Percentiles rank a stretch among this genome's conserved stretches.
These are phyloP conservation scores for Mallotus villosus DNA, from an alignment of 2,797 vertebrate species.

Conservation along the genomic window DNA sequence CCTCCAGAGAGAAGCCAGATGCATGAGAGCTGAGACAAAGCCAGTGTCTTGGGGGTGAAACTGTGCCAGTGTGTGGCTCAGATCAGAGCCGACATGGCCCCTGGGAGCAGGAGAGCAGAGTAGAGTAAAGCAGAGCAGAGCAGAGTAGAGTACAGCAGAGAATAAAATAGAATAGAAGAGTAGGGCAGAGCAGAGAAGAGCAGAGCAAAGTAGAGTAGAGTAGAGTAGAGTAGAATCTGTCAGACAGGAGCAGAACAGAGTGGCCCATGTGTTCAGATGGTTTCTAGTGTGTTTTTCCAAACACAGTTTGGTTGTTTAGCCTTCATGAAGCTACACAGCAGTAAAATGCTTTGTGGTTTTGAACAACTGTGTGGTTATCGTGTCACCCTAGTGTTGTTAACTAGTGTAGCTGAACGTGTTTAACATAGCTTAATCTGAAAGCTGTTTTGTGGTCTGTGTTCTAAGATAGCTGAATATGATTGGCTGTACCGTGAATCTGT, in stretches of 20 bases:
- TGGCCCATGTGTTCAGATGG: too few species aligned
- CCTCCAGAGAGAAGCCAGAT: constrained; percentile 55
- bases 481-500: constrained; percentile 58
- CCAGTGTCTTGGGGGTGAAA: constrained; percentile 69
- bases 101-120: constrained; percentile 57
- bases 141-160: constrained; percentile 46
- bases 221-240: too few species aligned
- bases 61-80: constrained; percentile 62
- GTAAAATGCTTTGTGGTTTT: too few species aligned
- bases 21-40: constrained; percentile 70
- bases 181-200: constrained; percentile 4
- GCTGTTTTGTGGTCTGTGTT: too few species aligned
- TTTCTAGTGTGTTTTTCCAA: too few species aligned
- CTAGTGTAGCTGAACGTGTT: too few species aligned
- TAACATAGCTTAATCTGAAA: too few species aligned
- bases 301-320: too few species aligned
- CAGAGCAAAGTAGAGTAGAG: too few species aligned
- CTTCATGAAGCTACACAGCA: too few species aligned
- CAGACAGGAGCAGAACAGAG: not conserved
- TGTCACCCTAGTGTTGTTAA: too few species aligned
- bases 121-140: constrained; percentile 70
- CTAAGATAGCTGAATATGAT: constrained; percentile 45
- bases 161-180: not conserved
- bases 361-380: too few species aligned
- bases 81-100: constrained; percentile 66